These are phyloP conservation scores for Tiphia femorata DNA, from an alignment of 2,888 invertebrate species.

Conservation along the genomic window DNA sequence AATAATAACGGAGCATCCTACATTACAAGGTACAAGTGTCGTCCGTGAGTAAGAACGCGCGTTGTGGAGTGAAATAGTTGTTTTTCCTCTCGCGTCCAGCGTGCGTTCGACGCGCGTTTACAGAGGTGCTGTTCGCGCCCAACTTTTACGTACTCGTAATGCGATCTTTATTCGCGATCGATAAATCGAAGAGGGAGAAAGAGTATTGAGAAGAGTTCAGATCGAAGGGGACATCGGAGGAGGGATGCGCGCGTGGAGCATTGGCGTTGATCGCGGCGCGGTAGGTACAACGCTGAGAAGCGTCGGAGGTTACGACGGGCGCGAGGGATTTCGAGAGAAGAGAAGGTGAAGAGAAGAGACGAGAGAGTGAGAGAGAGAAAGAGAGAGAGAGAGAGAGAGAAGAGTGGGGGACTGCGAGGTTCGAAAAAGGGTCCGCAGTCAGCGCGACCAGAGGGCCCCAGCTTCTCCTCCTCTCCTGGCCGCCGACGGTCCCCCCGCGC, in stretches of 20 bases:
- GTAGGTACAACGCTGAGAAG: too few relatives aligned
- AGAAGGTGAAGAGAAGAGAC: background rate
- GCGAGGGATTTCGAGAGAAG: too few relatives aligned
- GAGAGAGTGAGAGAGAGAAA: slow-evolving; percentile 13
- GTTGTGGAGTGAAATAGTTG: too few relatives aligned
- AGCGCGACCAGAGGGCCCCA: slow-evolving; percentile 1
- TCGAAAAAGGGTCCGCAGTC: slow-evolving; percentile 6
- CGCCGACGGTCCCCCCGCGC: background rate
- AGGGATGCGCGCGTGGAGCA: too few relatives aligned
- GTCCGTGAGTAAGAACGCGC: too few relatives aligned
- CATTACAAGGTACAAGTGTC: slow-evolving; percentile 51
- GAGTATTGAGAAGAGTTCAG: too few relatives aligned
- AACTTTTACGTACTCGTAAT: too few relatives aligned
- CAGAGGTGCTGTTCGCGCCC: background rate
- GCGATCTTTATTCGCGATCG: too few relatives aligned
- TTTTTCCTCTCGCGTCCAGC: slow-evolving; percentile 23
- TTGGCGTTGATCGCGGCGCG: too few relatives aligned
- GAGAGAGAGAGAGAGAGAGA: slow-evolving; percentile 9
- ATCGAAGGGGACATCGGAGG: too few relatives aligned
- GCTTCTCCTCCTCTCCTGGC: slow-evolving; percentile 7
- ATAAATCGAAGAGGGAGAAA: too few relatives aligned
- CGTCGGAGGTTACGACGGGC: too few relatives aligned
- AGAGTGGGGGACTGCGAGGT: slow-evolving; percentile 16
- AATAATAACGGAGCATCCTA: slow-evolving; percentile 51
- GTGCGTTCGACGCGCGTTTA: background rate